Conservation (phyloP, 2,113 vertebrate species). For the Neolamprologus brichardi region DNA sequence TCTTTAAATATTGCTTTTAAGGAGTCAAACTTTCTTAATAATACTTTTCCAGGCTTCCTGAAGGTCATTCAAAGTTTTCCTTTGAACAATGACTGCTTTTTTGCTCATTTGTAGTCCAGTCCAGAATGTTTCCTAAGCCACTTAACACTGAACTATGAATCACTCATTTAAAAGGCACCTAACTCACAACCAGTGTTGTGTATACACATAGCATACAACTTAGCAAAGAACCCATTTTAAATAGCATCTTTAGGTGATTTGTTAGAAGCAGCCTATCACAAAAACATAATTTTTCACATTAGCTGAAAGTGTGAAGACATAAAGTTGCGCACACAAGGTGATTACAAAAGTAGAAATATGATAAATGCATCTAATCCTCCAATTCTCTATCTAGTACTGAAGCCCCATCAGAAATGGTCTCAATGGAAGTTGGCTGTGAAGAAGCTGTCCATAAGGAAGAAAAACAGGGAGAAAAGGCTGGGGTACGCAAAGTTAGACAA, state of each 20-base stretch:
- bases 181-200: neutral
- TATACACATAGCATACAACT: neutral
- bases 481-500: neutral
- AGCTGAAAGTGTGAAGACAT: neutral
- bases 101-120: neutral
- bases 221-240: neutral
- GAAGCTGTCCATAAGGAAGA: neutral
- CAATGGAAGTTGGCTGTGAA: neutral
- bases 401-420: neutral
- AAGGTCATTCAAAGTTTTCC: neutral
- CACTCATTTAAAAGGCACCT: neutral
- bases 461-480: neutral
- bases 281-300: neutral
- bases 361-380: neutral
- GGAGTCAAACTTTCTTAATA: neutral
- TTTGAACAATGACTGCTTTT: neutral
- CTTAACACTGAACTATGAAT: neutral
- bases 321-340: neutral
- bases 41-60: neutral
- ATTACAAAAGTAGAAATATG: neutral
- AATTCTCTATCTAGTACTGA: neutral
- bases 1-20: neutral
- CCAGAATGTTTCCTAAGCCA: neutral
- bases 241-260: neutral
- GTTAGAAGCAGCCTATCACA: neutral